Conservation (phyloP, 2,888 invertebrate genomes). For the Ichneumon xanthorius region DNA sequence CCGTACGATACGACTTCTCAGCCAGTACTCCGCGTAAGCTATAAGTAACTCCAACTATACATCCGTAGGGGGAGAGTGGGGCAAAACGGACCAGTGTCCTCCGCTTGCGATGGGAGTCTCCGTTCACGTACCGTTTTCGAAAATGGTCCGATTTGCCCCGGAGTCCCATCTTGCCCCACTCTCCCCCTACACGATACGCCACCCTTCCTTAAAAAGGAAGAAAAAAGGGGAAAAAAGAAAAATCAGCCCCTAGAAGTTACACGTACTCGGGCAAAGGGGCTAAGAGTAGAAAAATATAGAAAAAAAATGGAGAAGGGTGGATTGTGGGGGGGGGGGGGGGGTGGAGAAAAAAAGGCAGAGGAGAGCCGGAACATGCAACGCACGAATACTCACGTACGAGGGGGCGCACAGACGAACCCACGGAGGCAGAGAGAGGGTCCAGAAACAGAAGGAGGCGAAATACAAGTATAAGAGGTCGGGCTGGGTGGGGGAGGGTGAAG, state of each 20-base stretch:
- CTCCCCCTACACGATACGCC: conserved; percentile 7
- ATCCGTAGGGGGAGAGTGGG: not conserved
- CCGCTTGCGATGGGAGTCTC: too few species aligned
- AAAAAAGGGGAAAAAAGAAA: conserved; percentile 32
- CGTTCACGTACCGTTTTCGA: too few species aligned
- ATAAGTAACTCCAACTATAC: not conserved
- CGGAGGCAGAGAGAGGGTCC: conserved; percentile 43
- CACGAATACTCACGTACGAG: conserved; percentile 52
- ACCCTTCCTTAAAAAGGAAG: conserved; percentile 1
- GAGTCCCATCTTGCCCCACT: not conserved
- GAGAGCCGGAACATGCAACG: conserved; percentile 66
- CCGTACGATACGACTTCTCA: conserved; percentile 5
- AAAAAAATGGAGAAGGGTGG: conserved; percentile 30
- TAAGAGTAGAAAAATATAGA: conserved; percentile 46
- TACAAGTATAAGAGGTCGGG: conserved; percentile 31
- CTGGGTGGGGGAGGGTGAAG: not conserved
- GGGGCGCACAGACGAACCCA: conserved; percentile 22
- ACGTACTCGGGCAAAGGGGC: conserved; percentile 12
- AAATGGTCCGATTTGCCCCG: too few species aligned
- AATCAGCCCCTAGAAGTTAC: conserved; percentile 25
- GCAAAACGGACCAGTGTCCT: not conserved
- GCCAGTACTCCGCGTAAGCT: not conserved
- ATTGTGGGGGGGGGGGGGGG: not conserved
- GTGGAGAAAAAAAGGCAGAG: conserved; percentile 37
- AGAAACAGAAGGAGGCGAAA: conserved; percentile 45